Evolutionary conservation across 2,797 vertebrate species (phyloP).

Genomic region (Cynopterus sphinx): DNA sequence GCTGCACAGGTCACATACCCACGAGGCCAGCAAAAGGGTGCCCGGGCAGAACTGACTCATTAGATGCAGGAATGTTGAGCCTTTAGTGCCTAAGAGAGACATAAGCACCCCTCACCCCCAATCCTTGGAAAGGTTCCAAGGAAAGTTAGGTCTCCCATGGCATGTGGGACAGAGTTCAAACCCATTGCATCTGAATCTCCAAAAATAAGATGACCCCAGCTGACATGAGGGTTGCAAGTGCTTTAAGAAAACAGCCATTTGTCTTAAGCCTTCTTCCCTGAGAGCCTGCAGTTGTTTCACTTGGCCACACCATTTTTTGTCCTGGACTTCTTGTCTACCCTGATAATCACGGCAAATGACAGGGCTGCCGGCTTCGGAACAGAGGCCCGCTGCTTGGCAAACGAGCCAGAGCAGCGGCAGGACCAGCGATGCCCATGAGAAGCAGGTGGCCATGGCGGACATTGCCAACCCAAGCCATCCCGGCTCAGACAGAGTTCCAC

Average conservation of each 20-base stretch:
- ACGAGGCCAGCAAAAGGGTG: not conserved
- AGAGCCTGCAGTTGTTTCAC: not conserved
- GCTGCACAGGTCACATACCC: too few species aligned
- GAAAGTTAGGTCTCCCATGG: not conserved
- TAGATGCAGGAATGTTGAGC: not conserved
- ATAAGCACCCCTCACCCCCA: not conserved
- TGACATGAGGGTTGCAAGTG: not conserved
- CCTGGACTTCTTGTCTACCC: not conserved
- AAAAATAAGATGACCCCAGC: slow-evolving; percentile 56
- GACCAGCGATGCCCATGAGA: not conserved
- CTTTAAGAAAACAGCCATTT: slow-evolving; percentile 10
- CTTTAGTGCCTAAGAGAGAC: not conserved
- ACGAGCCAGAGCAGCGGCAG: not conserved
- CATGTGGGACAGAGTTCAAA: not conserved
- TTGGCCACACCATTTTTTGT: not conserved
- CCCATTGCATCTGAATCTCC: slow-evolving; percentile 8
- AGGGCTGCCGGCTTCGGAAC: not conserved
- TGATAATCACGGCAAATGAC: not conserved
- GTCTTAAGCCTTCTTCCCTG: slow-evolving; percentile 16
- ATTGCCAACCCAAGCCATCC: not conserved
- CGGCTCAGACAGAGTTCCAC: not conserved
- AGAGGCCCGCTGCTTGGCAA: not conserved
- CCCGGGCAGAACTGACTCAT: not conserved
- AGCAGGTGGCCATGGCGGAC: not conserved
- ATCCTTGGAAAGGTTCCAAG: not conserved